A percentile compares a stretch with the other conserved stretches of the same genome.
These are phyloP conservation scores for Corythoichthys haematopterus DNA, from an alignment of 2,113 vertebrate species.

Conservation along the genomic window DNA sequence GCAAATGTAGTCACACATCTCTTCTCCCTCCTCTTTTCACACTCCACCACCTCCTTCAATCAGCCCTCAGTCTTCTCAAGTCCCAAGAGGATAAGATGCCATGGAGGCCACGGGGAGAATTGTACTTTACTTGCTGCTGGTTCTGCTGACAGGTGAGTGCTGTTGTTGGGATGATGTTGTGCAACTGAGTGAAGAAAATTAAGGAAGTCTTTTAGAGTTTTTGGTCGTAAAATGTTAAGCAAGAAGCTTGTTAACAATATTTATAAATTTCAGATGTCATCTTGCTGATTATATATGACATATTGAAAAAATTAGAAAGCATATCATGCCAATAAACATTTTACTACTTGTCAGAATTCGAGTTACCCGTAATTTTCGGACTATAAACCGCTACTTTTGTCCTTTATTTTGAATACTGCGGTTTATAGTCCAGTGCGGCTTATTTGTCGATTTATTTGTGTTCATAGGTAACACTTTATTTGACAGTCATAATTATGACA, in stretches of 20 bases:
- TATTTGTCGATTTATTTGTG: no score
- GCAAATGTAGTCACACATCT: slow-evolving; percentile 67
- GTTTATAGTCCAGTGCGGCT: no score
- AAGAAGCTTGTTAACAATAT: neutral
- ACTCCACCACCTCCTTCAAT: slow-evolving; percentile 23
- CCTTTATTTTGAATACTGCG: no score
- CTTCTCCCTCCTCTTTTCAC: slow-evolving; percentile 47
- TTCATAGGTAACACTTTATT: no score
- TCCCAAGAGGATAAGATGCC: slow-evolving; percentile 62
- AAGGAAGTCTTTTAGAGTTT: neutral
- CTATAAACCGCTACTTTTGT: no score
- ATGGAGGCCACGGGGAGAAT: slow-evolving; percentile 61
- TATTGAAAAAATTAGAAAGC: neutral
- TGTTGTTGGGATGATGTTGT: neutral
- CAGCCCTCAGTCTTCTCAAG: slow-evolving; percentile 50
- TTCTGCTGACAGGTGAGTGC: slow-evolving; percentile 66
- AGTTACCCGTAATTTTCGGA: no score
- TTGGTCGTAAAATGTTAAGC: neutral
- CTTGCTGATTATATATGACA: neutral
- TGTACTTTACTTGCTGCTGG: slow-evolving; percentile 37
- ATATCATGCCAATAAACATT: neutral
- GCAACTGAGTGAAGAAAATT: neutral
- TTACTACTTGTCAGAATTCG: no score
- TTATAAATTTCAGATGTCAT: neutral
- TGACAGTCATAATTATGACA: no score